Conservation (phyloP, 2,113 vertebrate species). For the Micromys minutus region DNA sequence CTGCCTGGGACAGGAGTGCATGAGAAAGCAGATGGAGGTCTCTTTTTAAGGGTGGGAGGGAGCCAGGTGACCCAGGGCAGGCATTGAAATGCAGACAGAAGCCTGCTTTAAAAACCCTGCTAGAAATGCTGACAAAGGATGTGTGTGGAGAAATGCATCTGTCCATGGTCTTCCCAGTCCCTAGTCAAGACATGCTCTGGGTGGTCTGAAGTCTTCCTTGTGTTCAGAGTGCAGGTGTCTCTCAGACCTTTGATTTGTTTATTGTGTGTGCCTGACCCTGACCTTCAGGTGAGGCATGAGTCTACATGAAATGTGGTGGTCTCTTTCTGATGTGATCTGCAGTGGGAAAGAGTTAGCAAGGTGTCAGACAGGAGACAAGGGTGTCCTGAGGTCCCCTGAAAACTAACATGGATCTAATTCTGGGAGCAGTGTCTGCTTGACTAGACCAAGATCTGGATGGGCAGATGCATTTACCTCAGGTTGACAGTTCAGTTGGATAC, state of each 20-base stretch:
- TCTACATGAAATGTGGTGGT: neutral
- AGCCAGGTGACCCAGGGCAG: neutral
- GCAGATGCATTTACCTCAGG: neutral
- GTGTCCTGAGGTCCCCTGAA: no score
- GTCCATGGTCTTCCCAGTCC: no score
- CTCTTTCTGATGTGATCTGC: neutral
- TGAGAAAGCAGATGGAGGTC: neutral
- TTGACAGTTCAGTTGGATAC: neutral
- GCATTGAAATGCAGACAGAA: neutral
- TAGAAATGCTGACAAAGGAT: neutral
- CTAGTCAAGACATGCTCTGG: neutral
- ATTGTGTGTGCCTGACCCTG: neutral
- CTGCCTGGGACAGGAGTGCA: neutral
- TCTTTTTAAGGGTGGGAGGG: neutral
- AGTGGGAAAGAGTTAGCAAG: neutral
- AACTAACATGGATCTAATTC: no score
- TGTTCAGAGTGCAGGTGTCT: neutral
- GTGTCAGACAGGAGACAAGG: no score
- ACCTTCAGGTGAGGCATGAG: neutral
- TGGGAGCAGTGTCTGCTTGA: no score
- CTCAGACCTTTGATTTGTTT: neutral
- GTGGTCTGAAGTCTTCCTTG: neutral
- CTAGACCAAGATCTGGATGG: neutral
- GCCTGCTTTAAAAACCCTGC: neutral
- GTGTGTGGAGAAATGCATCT: neutral